These are phyloP conservation scores for Thermophis baileyi DNA, from an alignment of 2,113 vertebrate species.

Conservation along the genomic window DNA sequence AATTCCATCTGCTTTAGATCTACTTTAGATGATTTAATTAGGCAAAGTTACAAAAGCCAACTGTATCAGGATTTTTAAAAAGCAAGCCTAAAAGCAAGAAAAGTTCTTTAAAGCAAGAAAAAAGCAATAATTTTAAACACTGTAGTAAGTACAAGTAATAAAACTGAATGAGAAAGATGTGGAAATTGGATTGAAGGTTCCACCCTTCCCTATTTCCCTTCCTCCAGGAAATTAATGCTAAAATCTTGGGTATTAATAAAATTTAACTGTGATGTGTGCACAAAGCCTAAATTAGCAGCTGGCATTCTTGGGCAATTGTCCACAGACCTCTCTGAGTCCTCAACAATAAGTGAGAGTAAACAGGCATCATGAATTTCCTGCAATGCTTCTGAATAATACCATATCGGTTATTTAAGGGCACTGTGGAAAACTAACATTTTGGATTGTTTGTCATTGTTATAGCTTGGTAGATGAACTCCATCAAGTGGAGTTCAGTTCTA, in stretches of 20 bases:
- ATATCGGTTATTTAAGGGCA: not conserved
- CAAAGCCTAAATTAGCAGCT: not conserved
- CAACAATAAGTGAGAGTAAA: not conserved
- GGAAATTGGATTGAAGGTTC: slow-evolving; percentile 1
- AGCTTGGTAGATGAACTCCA: not conserved
- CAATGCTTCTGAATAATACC: not conserved
- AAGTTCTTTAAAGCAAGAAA: slow-evolving; percentile 61
- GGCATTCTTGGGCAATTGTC: not conserved
- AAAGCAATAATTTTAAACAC: slow-evolving; percentile 53
- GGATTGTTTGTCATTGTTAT: not conserved
- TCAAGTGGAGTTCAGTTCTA: not conserved
- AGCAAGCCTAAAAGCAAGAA: slow-evolving; percentile 70
- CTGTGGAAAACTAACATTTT: not conserved
- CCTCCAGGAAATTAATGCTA: not conserved
- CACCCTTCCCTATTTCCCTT: not conserved
- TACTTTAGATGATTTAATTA: slow-evolving; percentile 77
- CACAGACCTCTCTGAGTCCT: not conserved
- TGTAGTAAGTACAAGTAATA: slow-evolving; percentile 46
- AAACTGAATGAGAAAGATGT: slow-evolving; percentile 48
- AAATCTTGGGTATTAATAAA: not conserved
- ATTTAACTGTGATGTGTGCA: not conserved
- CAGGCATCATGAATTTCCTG: not conserved
- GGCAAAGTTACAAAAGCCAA: slow-evolving; percentile 79
- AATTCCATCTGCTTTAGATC: slow-evolving; percentile 71
- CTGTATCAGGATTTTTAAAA: slow-evolving; percentile 79